Percentiles rank a stretch among this genome's conserved stretches.
phyloP scores from a whole-genome alignment of 2,888 invertebrate genomes.

The Chrysolina oricalcia region DNA sequence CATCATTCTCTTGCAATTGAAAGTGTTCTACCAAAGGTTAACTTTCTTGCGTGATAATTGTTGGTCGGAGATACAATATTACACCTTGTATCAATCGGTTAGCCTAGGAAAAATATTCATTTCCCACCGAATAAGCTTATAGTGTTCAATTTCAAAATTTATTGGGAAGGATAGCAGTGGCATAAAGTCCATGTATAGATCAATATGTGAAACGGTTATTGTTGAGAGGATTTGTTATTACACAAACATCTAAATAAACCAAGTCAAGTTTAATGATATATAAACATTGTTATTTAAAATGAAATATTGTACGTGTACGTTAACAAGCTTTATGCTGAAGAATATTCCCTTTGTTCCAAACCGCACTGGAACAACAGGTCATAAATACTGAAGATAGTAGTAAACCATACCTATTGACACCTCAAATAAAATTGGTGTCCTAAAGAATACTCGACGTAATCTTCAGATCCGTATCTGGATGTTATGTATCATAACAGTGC shows the following conservation, averaged over 20 bases:
- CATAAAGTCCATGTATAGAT: constrained; percentile 46
- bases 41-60: too few species aligned
- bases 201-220: constrained; percentile 56
- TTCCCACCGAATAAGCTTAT: constrained; percentile 28
- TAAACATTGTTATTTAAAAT: constrained; percentile 71
- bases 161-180: constrained; percentile 38
- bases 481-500: not conserved
- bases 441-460: constrained; percentile 68
- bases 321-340: constrained; percentile 70
- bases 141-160: constrained; percentile 34
- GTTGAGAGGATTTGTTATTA: constrained; percentile 65
- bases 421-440: constrained; percentile 70
- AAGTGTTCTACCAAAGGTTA: too few species aligned
- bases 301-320: constrained; percentile 70
- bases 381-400: constrained; percentile 70
- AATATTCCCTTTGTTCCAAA: constrained; percentile 70
- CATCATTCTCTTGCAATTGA: too few species aligned
- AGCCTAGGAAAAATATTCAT: not conserved
- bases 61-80: too few species aligned
- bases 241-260: constrained; percentile 67
- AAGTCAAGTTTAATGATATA: constrained; percentile 68
- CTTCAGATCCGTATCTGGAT: constrained; percentile 60
- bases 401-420: constrained; percentile 71
- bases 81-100: not conserved
- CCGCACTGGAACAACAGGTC: constrained; percentile 70